A percentile compares a stretch with the other conserved stretches of the same genome.
These are phyloP conservation scores for Cheilosia vernalis DNA, from an alignment of 2,888 invertebrate species.

Conservation along the genomic window DNA sequence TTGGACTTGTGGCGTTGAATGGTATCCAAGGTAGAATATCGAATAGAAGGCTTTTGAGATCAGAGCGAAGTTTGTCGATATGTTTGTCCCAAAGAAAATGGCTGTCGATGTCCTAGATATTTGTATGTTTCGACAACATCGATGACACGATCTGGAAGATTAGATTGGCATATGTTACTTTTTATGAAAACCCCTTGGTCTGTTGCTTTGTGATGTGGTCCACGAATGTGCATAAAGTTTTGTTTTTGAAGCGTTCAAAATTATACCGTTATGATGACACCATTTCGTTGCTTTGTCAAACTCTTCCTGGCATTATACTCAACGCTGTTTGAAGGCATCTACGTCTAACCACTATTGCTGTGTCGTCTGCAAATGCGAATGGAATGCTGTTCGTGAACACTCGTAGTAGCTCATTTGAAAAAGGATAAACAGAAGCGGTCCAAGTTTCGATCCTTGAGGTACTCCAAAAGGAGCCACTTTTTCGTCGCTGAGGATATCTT, in stretches of 20 bases:
- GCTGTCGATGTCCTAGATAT: slow-evolving; percentile 7
- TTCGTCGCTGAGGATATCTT: too few species aligned
- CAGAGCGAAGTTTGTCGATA: slow-evolving; percentile 10
- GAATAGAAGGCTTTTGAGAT: slow-evolving; percentile 15
- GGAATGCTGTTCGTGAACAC: too few species aligned
- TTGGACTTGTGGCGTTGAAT: neutral
- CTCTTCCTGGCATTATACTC: neutral
- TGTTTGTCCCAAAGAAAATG: slow-evolving; percentile 13
- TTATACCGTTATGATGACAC: slow-evolving; percentile 4
- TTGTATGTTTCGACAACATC: neutral
- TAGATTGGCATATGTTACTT: neutral
- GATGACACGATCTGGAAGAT: neutral
- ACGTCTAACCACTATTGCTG: neutral
- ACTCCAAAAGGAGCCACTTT: too few species aligned
- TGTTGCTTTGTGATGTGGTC: neutral
- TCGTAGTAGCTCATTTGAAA: too few species aligned
- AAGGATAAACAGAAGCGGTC: too few species aligned
- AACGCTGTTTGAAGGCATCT: slow-evolving; percentile 4
- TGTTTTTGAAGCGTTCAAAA: slow-evolving; percentile 2
- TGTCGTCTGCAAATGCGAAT: neutral
- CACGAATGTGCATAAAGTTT: slow-evolving; percentile 2
- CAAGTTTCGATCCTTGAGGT: too few species aligned
- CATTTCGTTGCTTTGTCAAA: slow-evolving; percentile 4
- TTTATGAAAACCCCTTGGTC: neutral
- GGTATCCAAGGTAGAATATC: neutral